These are phyloP conservation scores for Cyaniris semiargus DNA, from an alignment of 2,888 invertebrate genomes.

Conservation along the genomic window DNA sequence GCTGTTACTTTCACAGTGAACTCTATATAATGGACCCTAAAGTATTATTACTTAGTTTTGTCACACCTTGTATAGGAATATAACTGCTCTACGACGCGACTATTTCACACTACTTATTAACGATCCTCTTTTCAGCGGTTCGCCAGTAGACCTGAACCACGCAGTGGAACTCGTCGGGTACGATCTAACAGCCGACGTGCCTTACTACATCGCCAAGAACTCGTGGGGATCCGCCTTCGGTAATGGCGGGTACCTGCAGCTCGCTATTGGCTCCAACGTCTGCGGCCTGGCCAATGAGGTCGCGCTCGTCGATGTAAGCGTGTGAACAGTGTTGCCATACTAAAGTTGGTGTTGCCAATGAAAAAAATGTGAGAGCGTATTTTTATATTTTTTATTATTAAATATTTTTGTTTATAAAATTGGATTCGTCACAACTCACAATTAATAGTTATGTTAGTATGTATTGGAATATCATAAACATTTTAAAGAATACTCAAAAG, in stretches of 20 bases:
- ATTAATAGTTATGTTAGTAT: neutral
- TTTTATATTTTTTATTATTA: neutral
- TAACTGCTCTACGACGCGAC: no score
- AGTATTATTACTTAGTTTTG: no score
- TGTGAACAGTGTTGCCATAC: constrained; percentile 31
- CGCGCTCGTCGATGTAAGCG: constrained; percentile 76
- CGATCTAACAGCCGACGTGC: constrained; percentile 84
- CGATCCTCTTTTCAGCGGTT: constrained; percentile 61
- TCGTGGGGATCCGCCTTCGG: constrained; percentile 92
- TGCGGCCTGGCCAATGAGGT: constrained; percentile 90
- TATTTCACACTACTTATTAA: neutral
- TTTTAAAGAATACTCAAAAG: neutral
- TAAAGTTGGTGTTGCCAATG: neutral
- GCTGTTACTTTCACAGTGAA: no score
- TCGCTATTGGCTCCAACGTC: constrained; percentile 87
- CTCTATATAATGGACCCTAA: no score
- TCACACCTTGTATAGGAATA: no score
- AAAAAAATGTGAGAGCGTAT: neutral
- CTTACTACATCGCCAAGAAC: constrained; percentile 91
- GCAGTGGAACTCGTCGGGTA: constrained; percentile 93
- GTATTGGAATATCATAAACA: neutral
- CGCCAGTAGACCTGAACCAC: constrained; percentile 84
- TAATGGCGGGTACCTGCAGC: constrained; percentile 86
- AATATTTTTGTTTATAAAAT: neutral
- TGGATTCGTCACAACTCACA: neutral